Base-by-base conservation (phyloP, 2,888 invertebrate species). In the Chesias legatella region DNA sequence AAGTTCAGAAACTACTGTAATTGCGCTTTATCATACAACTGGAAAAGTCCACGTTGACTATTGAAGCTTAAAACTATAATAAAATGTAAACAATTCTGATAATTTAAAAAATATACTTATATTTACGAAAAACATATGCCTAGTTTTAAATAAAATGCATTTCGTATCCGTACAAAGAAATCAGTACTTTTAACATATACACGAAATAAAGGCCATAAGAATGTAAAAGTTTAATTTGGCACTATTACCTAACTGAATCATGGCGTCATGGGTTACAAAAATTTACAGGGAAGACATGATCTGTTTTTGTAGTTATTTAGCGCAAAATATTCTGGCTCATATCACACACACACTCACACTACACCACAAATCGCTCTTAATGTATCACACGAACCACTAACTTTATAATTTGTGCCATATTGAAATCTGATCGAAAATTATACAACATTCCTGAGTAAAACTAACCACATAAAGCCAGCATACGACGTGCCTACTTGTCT, bases 261-360 rank as follows among this genome's bases (percentile, higher is more conserved):
- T 36, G 30, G 42, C 38, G 52, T 54, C 35, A 21, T 49, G 43
- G 60, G 49, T 60, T 66, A 65, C 53, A 61, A 56, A 61, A 64
- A 60, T 73, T 67, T 70, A 63, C 58, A 78, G 73, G 82, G 82
- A 83, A 83, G 82, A 83, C 82, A 70, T 76, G 76, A 74, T 78
- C 72, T 72, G 75, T 71, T 66, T 70, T 67, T 72, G 62, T 62
- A 70, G 58, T 63, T 54, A 62, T 60, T 67, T 60, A 64, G 68
- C 65, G 63, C 67, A 61, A 59, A 67, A 63, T 52, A 62, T 62
- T 59, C 53, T 49, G 56, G 60, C 52, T 60, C 53, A 51, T 44
- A 53, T 48, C 36, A 49, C 57, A 53, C 56, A 59, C 41, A 49
- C 56, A 51, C 40, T 48, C 49, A 48, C 25, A 22, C 40, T 51